Percentiles rank a stretch among this genome's conserved stretches.
phyloP scores from a whole-genome alignment of 64 coral and sea anemone genomes.

The Dendronephthya gigantea region DNA sequence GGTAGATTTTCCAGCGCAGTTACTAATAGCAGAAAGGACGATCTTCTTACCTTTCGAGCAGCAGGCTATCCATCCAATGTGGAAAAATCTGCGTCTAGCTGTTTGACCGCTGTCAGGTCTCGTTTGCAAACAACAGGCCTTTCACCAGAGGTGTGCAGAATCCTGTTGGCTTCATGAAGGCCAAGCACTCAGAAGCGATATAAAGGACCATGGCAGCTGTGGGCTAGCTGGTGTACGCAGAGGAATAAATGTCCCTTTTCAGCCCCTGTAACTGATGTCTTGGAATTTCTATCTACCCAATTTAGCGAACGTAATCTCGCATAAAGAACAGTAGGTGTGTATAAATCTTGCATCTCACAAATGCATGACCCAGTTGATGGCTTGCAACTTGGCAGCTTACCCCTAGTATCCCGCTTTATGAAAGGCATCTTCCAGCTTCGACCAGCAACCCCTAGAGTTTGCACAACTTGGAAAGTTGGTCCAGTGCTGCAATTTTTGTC shows the following conservation, averaged over 20 bases:
- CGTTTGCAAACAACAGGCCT: neutral
- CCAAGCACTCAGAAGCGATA: neutral
- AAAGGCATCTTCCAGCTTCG: neutral
- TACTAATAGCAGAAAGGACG: slow-evolving; percentile 10
- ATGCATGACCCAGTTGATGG: slow-evolving; percentile 6
- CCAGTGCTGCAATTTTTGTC: neutral
- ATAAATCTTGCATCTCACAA: neutral
- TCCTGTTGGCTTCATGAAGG: neutral
- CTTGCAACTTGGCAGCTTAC: neutral
- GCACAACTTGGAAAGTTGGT: neutral
- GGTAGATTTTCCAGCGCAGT: slow-evolving; percentile 17
- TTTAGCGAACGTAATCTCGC: neutral
- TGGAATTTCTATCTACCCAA: neutral
- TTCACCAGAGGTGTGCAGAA: neutral
- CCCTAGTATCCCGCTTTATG: neutral
- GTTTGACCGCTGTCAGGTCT: neutral
- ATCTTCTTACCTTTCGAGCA: neutral
- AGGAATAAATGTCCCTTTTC: neutral
- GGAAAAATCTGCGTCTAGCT: neutral
- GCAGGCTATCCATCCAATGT: neutral
- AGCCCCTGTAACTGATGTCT: neutral
- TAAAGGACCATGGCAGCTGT: too few species aligned
- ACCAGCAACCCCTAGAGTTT: neutral
- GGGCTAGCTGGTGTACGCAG: neutral
- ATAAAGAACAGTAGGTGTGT: neutral